A percentile compares a stretch with the other conserved stretches of the same genome.
Conservation (phyloP, 2,113 vertebrate species). For the Semicossyphus pulcher region DNA sequence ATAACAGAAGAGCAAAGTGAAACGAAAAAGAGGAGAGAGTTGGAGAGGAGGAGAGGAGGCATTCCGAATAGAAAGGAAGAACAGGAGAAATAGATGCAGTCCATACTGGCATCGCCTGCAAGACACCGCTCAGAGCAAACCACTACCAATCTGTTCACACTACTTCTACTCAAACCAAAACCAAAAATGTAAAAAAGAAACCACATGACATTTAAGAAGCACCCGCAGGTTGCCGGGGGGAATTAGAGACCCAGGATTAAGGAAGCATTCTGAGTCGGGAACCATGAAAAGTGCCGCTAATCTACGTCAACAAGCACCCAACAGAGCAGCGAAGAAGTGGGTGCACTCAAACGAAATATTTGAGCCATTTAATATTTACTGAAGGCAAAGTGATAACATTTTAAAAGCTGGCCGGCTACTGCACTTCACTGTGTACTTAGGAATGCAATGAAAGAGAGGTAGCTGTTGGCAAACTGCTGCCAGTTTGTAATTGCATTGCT, state of each 20-base stretch:
- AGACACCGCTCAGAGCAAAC: conserved; percentile 80
- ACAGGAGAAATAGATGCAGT: conserved; percentile 74
- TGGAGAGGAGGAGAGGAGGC: conserved; percentile 61
- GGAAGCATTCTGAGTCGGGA: conserved; percentile 41
- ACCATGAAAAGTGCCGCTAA: conserved; percentile 54
- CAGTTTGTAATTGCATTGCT: conserved; percentile 30
- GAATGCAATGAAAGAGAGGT: conserved; percentile 22
- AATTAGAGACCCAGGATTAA: conserved; percentile 51
- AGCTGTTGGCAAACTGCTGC: conserved; percentile 27
- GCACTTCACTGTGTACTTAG: conserved; percentile 41
- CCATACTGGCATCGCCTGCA: conserved; percentile 79
- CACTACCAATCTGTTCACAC: conserved; percentile 69
- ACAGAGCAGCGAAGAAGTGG: conserved; percentile 24
- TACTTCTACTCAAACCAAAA: conserved; percentile 69
- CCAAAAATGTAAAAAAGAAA: conserved; percentile 56
- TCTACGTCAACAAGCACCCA: conserved; percentile 54
- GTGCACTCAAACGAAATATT: conserved; percentile 38
- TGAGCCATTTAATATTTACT: conserved; percentile 49
- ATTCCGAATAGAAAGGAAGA: conserved; percentile 75
- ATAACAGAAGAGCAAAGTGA: conserved; percentile 67
- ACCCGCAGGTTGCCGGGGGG: conserved; percentile 68
- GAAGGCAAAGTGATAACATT: conserved; percentile 49
- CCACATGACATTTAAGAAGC: conserved; percentile 74
- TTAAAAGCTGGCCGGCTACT: conserved; percentile 59
- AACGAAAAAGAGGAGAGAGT: conserved; percentile 53